Evolutionary conservation across 2,113 vertebrate genomes (phyloP).

Genomic region (Peromyscus maniculatus): DNA sequence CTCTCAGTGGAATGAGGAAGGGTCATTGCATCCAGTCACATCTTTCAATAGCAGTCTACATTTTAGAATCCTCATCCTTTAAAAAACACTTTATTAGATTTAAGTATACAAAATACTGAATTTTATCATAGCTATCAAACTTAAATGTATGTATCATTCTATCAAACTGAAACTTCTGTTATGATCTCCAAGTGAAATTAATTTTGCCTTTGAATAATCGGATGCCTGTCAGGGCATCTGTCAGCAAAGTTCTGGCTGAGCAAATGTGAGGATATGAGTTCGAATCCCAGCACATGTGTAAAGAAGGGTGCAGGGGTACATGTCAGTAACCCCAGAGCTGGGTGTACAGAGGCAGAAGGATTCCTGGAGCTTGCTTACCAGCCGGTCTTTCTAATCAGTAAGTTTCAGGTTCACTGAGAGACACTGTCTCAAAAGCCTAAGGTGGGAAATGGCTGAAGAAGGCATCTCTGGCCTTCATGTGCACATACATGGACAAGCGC

Average conservation of each 20-base stretch:
- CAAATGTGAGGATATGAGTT: background rate
- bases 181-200: conserved; percentile 15
- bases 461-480: background rate
- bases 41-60: background rate
- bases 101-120: background rate
- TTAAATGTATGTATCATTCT: background rate
- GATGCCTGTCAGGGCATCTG: background rate
- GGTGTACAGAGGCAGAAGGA: background rate
- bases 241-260: background rate
- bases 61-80: background rate
- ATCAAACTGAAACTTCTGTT: background rate
- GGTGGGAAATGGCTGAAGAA: background rate
- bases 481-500: background rate
- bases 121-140: background rate
- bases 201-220: background rate
- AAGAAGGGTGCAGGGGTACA: background rate
- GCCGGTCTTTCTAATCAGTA: background rate
- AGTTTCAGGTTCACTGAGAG: background rate
- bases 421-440: background rate
- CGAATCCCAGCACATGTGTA: too few species aligned
- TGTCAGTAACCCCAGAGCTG: background rate
- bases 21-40: background rate
- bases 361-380: background rate
- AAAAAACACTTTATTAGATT: background rate
- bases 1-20: background rate